A percentile compares a stretch with the other conserved stretches of the same genome.
Conservation (phyloP, 2,113 vertebrate genomes). For the Naja naja region DNA sequence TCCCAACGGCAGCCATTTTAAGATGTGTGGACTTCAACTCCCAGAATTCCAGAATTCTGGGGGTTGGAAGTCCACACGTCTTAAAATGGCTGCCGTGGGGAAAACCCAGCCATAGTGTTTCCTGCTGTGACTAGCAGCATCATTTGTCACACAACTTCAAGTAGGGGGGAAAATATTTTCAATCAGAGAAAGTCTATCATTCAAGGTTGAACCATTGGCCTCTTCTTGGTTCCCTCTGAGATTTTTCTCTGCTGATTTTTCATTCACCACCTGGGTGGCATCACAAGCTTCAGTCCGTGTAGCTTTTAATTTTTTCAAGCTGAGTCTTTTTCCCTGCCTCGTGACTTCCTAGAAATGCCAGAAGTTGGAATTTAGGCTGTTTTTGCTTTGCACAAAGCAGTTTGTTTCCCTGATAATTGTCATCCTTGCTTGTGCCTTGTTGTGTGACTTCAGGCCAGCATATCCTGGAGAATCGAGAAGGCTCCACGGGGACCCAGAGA, state of each 20-base stretch:
- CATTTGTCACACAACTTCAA: not conserved
- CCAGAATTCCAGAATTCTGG: not conserved
- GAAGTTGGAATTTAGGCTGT: not conserved
- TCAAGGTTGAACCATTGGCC: not conserved
- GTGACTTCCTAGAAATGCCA: not conserved
- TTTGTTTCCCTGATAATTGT: not conserved
- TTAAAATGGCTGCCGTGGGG: too few relatives aligned
- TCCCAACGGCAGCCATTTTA: not conserved
- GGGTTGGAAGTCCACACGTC: not conserved
- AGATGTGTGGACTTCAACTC: too few relatives aligned
- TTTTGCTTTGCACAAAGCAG: not conserved
- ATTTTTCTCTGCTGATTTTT: not conserved
- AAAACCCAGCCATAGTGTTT: too few relatives aligned
- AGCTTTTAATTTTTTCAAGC: not conserved
- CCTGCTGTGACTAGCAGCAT: not conserved
- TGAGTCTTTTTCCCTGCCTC: not conserved
- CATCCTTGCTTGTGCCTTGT: not conserved
- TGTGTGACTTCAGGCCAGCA: slow-evolving; percentile 47
- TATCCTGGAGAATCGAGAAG: slow-evolving; percentile 45
- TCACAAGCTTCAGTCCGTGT: not conserved
- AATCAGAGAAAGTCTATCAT: not conserved
- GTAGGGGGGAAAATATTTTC: not conserved
- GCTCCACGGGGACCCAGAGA: slow-evolving; percentile 18
- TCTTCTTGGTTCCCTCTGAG: not conserved
- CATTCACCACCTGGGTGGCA: not conserved